Percentiles rank a stretch among this genome's conserved stretches.
These are phyloP conservation scores for Athalia cordata DNA, from an alignment of 2,888 invertebrate genomes.

Conservation along the genomic window DNA sequence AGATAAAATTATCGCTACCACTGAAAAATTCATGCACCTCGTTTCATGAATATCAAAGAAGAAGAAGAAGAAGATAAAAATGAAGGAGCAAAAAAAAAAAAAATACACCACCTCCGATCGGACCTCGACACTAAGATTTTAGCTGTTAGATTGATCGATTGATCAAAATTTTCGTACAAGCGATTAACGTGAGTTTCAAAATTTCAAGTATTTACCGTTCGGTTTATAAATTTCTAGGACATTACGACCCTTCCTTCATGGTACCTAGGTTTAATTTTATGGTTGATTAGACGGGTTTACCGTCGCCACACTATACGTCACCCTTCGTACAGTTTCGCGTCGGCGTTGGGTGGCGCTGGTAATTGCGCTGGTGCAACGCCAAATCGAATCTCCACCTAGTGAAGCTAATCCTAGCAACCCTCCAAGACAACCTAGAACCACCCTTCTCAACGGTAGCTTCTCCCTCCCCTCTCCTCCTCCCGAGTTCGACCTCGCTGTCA, in stretches of 20 bases:
- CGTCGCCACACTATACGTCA: conserved; percentile 39
- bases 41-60: no score
- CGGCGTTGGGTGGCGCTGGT: conserved; percentile 37
- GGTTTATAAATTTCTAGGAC: neutral
- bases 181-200: no score
- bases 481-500: neutral
- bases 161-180: no score
- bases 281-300: conserved; percentile 47
- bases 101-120: no score
- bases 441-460: neutral
- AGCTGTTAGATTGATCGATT: no score
- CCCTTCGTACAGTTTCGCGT: conserved; percentile 18
- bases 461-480: neutral
- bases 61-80: no score
- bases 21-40: no score
- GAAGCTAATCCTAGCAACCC: conserved; percentile 40
- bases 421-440: conserved; percentile 33
- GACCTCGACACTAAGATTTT: no score
- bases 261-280: conserved; percentile 43
- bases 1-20: neutral
- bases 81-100: no score
- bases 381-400: conserved; percentile 41
- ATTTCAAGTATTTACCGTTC: neutral
- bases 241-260: neutral
- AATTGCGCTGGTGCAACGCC: conserved; percentile 44